phyloP scores from a whole-genome alignment of 53 echinoderm and acorn worm species.

The Actinopyga echinites region DNA sequence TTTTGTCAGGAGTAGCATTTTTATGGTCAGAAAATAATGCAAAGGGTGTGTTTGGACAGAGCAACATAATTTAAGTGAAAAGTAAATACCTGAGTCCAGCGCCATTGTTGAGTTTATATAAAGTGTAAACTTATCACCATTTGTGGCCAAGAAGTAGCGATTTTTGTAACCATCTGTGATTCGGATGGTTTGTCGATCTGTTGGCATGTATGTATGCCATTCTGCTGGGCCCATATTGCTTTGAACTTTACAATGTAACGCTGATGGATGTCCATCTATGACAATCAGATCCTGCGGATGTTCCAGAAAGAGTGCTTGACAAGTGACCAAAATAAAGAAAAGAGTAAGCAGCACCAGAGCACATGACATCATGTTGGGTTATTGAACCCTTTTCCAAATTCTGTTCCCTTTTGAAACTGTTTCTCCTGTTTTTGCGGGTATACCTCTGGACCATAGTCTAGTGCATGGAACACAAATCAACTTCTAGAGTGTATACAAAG shows the following conservation, averaged over 20 bases:
- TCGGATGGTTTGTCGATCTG: not conserved
- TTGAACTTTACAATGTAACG: not conserved
- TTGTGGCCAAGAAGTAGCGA: constrained; percentile 55
- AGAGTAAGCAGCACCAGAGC: too few relatives aligned
- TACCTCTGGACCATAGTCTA: too few relatives aligned
- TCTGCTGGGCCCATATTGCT: not conserved
- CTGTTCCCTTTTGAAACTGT: too few relatives aligned
- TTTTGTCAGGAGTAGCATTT: not conserved
- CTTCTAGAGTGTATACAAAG: too few relatives aligned
- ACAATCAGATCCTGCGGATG: constrained; percentile 1
- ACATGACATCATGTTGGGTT: too few relatives aligned
- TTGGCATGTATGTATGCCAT: constrained; percentile 8
- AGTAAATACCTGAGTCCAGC: constrained; percentile 53
- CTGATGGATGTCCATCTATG: not conserved
- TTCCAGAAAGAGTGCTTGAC: not conserved
- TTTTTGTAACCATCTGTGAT: constrained; percentile 29
- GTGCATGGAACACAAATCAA: too few relatives aligned
- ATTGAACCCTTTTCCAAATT: too few relatives aligned
- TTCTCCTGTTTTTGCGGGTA: too few relatives aligned
- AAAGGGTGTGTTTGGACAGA: too few relatives aligned
- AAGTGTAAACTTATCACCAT: not conserved
- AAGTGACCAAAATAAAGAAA: not conserved
- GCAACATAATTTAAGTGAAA: not conserved
- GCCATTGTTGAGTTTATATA: constrained; percentile 53
- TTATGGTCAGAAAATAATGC: not conserved